These are phyloP conservation scores for Lacerta bilineata DNA, from an alignment of 2,797 vertebrate species.

Conservation along the genomic window DNA sequence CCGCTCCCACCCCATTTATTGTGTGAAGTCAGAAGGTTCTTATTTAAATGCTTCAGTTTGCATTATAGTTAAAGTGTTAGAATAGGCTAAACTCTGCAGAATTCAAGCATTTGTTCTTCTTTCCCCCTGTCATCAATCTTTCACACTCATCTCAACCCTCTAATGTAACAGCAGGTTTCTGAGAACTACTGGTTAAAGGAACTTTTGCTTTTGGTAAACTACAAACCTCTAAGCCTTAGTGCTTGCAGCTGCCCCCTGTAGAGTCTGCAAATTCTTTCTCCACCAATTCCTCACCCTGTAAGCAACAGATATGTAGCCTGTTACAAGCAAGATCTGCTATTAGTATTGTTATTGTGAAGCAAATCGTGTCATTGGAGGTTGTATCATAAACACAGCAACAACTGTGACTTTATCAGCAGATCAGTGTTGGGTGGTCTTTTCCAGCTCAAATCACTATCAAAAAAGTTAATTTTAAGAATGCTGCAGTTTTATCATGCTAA, in stretches of 20 bases:
- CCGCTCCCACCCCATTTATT: constrained; percentile 30
- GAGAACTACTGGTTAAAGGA: constrained; percentile 79
- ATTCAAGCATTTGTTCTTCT: constrained; percentile 79
- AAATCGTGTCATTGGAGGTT: constrained; percentile 33
- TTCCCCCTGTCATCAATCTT: constrained; percentile 82
- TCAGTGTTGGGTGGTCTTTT: neutral
- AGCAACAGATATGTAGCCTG: constrained; percentile 59
- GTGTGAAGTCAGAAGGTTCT: constrained; percentile 49
- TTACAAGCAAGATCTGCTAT: constrained; percentile 29
- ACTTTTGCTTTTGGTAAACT: constrained; percentile 78
- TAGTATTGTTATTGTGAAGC: constrained; percentile 10
- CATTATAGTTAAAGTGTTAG: constrained; percentile 72
- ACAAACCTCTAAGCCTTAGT: constrained; percentile 74
- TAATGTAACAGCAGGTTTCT: constrained; percentile 76
- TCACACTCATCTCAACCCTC: constrained; percentile 75
- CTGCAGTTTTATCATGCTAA: neutral
- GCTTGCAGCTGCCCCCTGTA: constrained; percentile 77
- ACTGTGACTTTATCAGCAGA: neutral
- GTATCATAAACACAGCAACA: constrained; percentile 13
- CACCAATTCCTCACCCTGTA: constrained; percentile 72
- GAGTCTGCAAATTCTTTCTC: constrained; percentile 73
- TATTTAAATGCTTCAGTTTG: constrained; percentile 43
- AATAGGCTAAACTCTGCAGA: constrained; percentile 80
- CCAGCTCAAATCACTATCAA: neutral
- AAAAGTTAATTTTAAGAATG: neutral